These are phyloP conservation scores for Craseonycteris thonglongyai DNA, from an alignment of 2,113 vertebrate genomes.

Conservation along the genomic window DNA sequence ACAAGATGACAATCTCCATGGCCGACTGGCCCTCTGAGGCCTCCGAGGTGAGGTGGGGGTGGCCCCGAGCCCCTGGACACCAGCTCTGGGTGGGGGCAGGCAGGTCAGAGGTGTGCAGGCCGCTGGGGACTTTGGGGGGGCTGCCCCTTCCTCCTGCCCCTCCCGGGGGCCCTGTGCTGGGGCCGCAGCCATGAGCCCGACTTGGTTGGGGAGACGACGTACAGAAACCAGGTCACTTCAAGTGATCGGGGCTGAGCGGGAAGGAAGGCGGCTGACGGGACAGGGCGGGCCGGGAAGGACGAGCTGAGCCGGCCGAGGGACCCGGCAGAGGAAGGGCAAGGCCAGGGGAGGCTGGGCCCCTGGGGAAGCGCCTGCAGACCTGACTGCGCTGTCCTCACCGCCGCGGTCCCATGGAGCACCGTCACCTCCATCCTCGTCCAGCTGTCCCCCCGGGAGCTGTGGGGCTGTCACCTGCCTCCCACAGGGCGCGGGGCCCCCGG, in stretches of 20 bases:
- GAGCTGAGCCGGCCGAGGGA: no score
- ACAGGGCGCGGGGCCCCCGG: not conserved
- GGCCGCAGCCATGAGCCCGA: not conserved
- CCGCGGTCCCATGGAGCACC: no score
- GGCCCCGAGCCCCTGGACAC: not conserved
- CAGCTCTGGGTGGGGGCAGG: not conserved
- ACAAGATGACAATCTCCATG: slow-evolving; percentile 88
- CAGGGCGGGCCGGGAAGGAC: not conserved
- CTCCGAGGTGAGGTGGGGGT: slow-evolving; percentile 74
- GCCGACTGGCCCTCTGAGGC: slow-evolving; percentile 84
- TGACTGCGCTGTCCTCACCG: no score
- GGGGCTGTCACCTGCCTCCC: not conserved
- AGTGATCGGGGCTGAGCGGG: not conserved
- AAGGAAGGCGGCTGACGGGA: not conserved
- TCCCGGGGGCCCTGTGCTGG: not conserved
- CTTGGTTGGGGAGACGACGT: not conserved
- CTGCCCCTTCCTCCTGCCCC: not conserved
- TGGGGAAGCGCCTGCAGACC: no score
- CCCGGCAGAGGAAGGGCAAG: no score
- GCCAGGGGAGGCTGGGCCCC: no score
- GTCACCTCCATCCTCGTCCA: no score
- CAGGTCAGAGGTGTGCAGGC: not conserved
- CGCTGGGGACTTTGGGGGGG: not conserved
- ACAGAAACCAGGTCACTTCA: not conserved
- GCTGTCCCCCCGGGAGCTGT: no score